A percentile compares a stretch with the other conserved stretches of the same genome.
These are phyloP conservation scores for Lamellibrachia luymesi DNA, from an alignment of 1,140 invertebrate genomes.

Conservation along the genomic window DNA sequence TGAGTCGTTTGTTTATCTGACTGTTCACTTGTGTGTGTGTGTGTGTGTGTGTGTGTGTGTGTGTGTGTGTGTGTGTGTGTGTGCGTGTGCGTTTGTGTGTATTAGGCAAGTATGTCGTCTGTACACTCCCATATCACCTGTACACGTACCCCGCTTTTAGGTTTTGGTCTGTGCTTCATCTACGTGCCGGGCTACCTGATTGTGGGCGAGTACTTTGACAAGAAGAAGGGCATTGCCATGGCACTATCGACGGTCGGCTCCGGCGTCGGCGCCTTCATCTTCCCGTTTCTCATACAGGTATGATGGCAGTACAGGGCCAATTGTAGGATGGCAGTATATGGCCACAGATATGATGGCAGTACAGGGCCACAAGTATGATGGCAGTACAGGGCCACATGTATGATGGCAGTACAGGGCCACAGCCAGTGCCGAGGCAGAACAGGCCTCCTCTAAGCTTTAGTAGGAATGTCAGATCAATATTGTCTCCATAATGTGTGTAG, in stretches of 20 bases:
- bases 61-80: background rate
- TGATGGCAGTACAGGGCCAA: background rate
- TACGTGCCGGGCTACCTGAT: constrained; percentile 29
- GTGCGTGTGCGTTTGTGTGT: background rate
- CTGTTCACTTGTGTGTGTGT: background rate
- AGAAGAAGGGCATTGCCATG: constrained; percentile 82
- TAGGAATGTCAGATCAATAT: too few relatives aligned
- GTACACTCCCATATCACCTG: background rate
- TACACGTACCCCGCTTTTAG: constrained; percentile 20
- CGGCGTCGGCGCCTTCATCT: constrained; percentile 67
- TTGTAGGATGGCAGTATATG: background rate
- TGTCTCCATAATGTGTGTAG: too few relatives aligned
- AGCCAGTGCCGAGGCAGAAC: too few relatives aligned
- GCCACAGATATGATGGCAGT: too few relatives aligned
- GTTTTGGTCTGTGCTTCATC: constrained; percentile 32
- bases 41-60: background rate
- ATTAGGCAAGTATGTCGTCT: background rate
- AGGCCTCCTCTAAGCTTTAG: too few relatives aligned
- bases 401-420: too few relatives aligned
- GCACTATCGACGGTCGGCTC: constrained; percentile 91
- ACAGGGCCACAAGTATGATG: too few relatives aligned
- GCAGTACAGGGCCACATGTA: too few relatives aligned
- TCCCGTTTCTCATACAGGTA: constrained; percentile 13
- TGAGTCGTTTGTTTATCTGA: background rate
- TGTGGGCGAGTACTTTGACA: constrained; percentile 86